Percentiles rank a stretch among this genome's conserved stretches.
Evolutionary conservation across 1,140 invertebrate species (phyloP).

Genomic region (Trialeurodes vaporariorum): DNA sequence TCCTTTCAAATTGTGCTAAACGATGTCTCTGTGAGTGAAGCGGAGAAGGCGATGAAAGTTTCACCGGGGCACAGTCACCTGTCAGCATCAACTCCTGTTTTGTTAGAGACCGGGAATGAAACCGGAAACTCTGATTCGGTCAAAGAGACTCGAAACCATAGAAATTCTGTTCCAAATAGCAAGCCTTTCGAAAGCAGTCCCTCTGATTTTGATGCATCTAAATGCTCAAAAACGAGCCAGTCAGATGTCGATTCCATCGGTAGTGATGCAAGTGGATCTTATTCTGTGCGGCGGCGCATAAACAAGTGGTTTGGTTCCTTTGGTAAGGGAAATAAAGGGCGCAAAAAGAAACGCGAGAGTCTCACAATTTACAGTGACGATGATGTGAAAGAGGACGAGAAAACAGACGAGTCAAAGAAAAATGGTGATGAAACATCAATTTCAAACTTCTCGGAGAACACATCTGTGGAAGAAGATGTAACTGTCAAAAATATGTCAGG

Average conservation of each 20-base stretch:
- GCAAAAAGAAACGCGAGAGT: constrained; percentile 19
- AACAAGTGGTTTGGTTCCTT: constrained; percentile 24
- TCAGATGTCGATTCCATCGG: constrained; percentile 10
- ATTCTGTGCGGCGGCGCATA: constrained; percentile 20
- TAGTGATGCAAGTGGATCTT: constrained; percentile 17
- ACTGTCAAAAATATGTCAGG: constrained; percentile 5
- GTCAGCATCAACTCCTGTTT: too few relatives aligned
- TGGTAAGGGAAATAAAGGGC: constrained; percentile 22
- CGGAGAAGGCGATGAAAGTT: too few relatives aligned
- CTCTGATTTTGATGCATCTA: neutral
- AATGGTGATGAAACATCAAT: neutral
- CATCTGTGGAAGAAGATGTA: neutral
- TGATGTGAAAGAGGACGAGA: constrained; percentile 3
- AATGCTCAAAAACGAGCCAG: neutral
- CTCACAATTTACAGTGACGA: constrained; percentile 18
- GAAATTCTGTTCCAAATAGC: neutral
- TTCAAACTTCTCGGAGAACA: neutral
- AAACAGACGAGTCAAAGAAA: neutral
- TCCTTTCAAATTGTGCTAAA: neutral
- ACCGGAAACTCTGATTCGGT: neutral
- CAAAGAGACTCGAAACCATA: too few relatives aligned
- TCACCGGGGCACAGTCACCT: too few relatives aligned
- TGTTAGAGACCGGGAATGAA: too few relatives aligned
- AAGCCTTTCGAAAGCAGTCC: neutral
- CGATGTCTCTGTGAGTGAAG: too few relatives aligned